Percentiles rank a stretch among this genome's conserved stretches.
phyloP scores from a whole-genome alignment of 2,888 invertebrate species.

The Dusona sp. region DNA sequence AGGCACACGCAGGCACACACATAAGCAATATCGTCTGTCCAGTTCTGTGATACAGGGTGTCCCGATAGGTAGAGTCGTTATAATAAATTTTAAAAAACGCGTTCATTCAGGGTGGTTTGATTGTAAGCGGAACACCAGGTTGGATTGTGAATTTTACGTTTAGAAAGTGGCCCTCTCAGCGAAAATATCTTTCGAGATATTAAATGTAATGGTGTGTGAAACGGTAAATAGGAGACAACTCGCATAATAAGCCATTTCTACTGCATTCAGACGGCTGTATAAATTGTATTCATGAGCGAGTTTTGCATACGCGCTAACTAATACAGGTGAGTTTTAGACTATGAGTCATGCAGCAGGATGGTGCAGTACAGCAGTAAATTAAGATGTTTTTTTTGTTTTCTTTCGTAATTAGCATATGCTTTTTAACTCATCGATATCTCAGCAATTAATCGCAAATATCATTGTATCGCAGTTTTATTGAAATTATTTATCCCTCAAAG shows the following conservation, averaged over 20 bases:
- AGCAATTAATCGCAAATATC: neutral
- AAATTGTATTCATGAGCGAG: constrained; percentile 4
- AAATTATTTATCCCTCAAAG: neutral
- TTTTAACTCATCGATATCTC: neutral
- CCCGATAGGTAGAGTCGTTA: neutral
- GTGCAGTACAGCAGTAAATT: constrained; percentile 22
- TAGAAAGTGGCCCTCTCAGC: neutral
- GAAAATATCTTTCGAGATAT: neutral
- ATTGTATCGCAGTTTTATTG: too few relatives aligned
- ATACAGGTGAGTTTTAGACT: constrained; percentile 26
- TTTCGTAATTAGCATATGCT: neutral
- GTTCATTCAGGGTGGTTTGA: neutral
- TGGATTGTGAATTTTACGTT: neutral
- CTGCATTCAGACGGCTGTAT: constrained; percentile 44
- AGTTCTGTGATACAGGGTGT: constrained; percentile 1
- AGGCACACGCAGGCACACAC: neutral
- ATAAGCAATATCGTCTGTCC: neutral
- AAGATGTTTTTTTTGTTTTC: constrained; percentile 15
- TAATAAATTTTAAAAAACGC: neutral
- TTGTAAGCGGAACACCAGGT: neutral
- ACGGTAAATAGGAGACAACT: neutral
- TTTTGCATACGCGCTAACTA: constrained; percentile 24
- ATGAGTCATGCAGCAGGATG: constrained; percentile 47
- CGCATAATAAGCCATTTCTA: constrained; percentile 5
- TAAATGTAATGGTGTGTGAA: too few relatives aligned